phyloP scores from a whole-genome alignment of 1,140 invertebrate genomes.

The Ostrea edulis region DNA sequence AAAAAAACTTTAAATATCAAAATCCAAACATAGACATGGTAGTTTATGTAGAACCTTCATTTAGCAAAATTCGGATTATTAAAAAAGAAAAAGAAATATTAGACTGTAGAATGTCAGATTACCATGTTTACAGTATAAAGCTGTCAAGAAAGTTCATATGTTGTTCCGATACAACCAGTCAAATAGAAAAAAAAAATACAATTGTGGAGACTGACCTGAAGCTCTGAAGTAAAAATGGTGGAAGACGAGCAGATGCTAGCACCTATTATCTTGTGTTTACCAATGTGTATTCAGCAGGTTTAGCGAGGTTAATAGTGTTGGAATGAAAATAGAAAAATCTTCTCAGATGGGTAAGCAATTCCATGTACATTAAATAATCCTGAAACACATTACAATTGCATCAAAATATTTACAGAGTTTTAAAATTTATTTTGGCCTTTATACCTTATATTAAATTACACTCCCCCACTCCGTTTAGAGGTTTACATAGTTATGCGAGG shows the following conservation, averaged over 20 bases:
- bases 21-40: neutral
- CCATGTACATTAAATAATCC: neutral
- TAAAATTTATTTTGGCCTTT: neutral
- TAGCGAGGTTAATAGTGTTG: neutral
- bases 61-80: neutral
- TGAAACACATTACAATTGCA: neutral
- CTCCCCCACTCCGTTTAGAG: too few species aligned
- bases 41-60: neutral
- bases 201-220: neutral
- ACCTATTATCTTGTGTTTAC: slow-evolving; percentile 25
- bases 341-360: neutral
- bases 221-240: neutral
- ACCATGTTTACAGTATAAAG: too few species aligned
- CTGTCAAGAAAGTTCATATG: neutral
- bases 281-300: slow-evolving; percentile 21
- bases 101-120: too few species aligned
- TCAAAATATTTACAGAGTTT: neutral
- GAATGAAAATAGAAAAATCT: neutral
- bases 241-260: neutral
- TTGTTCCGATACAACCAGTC: neutral
- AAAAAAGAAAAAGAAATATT: neutral
- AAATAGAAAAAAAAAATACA: neutral
- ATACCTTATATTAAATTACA: too few species aligned
- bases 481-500: too few species aligned
- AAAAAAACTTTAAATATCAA: too few species aligned